Conservation (phyloP, 2,797 vertebrate genomes). For the Lateolabrax maculatus region DNA sequence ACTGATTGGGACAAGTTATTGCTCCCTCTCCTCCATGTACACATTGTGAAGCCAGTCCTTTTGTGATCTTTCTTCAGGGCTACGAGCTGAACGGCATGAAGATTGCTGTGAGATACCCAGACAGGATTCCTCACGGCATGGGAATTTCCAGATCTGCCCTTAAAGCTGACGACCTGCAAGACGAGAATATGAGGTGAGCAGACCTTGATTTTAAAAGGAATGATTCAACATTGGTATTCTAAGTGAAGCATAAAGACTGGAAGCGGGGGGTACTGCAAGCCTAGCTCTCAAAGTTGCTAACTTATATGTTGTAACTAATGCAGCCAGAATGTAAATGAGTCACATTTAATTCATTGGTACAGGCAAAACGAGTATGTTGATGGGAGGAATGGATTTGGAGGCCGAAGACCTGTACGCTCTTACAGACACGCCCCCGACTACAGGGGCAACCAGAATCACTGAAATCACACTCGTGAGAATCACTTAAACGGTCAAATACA, state of each 20-base stretch:
- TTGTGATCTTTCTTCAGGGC: conserved; percentile 64
- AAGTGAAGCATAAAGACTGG: neutral
- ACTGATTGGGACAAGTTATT: neutral
- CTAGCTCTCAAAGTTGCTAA: too few species aligned
- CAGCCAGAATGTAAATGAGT: neutral
- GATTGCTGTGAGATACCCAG: conserved; percentile 82
- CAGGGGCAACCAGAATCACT: conserved; percentile 32
- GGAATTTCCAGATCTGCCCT: conserved; percentile 80
- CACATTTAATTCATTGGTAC: neutral
- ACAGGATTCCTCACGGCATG: conserved; percentile 78
- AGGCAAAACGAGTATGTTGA: conserved; percentile 43
- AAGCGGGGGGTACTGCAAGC: too few species aligned
- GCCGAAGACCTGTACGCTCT: conserved; percentile 32
- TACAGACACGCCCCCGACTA: conserved; percentile 3
- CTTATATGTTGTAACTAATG: too few species aligned
- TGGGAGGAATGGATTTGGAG: conserved; percentile 23
- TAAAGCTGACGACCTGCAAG: conserved; percentile 52
- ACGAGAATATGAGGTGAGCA: conserved; percentile 52
- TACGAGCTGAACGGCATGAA: conserved; percentile 61
- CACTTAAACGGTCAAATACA: neutral
- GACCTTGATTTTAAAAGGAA: neutral
- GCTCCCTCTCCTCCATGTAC: neutral
- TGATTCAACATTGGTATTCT: too few species aligned
- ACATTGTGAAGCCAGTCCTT: neutral
- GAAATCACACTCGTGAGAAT: too few species aligned